Conservation (phyloP, 1,140 invertebrate genomes). For the Drosophila pandora region DNA sequence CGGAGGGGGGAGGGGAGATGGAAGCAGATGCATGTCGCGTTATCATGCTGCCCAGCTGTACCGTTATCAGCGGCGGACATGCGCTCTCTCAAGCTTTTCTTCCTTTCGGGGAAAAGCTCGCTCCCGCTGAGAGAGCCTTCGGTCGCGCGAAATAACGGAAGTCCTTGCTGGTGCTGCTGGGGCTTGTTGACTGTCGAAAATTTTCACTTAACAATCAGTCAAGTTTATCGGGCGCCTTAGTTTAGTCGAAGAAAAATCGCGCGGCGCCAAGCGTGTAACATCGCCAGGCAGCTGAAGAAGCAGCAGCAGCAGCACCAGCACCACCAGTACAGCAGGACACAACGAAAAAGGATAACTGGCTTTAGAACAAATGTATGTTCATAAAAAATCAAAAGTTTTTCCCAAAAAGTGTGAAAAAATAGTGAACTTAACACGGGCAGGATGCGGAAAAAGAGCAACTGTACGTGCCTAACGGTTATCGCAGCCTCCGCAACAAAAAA, state of each 20-base stretch:
- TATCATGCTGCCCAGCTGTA: constrained; percentile 74
- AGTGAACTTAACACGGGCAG: neutral
- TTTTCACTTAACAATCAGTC: constrained; percentile 76
- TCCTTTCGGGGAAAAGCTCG: constrained; percentile 39
- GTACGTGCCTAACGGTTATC: constrained; percentile 43
- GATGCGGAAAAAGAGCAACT: constrained; percentile 20
- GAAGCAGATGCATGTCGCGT: constrained; percentile 41
- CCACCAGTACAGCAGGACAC: constrained; percentile 41
- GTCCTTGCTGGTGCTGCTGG: constrained; percentile 61
- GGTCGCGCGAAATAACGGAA: constrained; percentile 29
- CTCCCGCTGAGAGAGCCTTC: constrained; percentile 19
- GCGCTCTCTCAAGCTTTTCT: constrained; percentile 45
- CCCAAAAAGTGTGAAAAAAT: neutral
- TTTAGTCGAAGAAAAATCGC: constrained; percentile 57
- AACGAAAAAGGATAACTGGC: constrained; percentile 53
- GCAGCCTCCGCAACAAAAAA: constrained; percentile 31
- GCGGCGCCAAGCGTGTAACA: constrained; percentile 21
- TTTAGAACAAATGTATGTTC: constrained; percentile 35
- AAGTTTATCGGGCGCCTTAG: constrained; percentile 80
- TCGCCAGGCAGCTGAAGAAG: constrained; percentile 27
- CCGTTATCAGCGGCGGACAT: constrained; percentile 68
- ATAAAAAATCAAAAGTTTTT: neutral
- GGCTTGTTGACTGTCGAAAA: constrained; percentile 75
- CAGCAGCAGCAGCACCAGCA: constrained; percentile 5
- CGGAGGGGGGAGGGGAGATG: too few species aligned